These are phyloP conservation scores for Osmerus eperlanus DNA, from an alignment of 2,113 vertebrate species.

Conservation along the genomic window DNA sequence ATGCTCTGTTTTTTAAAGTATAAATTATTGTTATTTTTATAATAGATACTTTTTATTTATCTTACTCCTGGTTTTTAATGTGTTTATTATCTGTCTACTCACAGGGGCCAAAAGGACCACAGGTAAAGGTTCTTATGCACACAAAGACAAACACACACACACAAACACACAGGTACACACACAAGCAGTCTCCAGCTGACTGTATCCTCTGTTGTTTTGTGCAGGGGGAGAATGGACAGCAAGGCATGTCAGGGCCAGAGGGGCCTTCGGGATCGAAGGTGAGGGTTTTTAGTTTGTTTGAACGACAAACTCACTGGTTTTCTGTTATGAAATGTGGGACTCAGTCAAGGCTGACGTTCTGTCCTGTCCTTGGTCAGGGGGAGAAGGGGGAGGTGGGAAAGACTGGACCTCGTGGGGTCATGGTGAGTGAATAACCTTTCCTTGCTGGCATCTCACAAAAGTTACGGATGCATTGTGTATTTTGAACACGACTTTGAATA, in stretches of 20 bases:
- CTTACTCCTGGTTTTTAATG: neutral
- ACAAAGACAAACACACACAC: neutral
- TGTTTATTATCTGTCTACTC: conserved; percentile 10
- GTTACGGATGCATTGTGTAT: neutral
- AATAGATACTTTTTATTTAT: neutral
- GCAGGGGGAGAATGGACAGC: conserved; percentile 73
- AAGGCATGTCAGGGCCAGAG: conserved; percentile 68
- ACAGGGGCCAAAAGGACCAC: conserved; percentile 70
- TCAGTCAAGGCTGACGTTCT: neutral
- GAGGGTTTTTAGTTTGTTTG: neutral
- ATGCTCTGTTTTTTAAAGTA: no score
- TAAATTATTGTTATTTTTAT: neutral
- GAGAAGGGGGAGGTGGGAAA: conserved; percentile 43
- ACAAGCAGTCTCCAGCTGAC: neutral
- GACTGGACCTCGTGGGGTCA: conserved; percentile 29
- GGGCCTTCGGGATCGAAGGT: conserved; percentile 77
- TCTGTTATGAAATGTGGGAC: neutral
- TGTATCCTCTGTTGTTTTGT: neutral
- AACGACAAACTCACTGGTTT: neutral
- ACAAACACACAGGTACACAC: neutral
- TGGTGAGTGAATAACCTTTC: conserved; percentile 14
- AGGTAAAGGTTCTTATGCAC: conserved; percentile 53
- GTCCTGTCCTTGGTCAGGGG: conserved; percentile 25
- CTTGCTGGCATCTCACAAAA: no score
- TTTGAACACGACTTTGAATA: neutral